These are phyloP conservation scores for Pluvianellus socialis DNA, from an alignment of 2,113 vertebrate species.

Conservation along the genomic window DNA sequence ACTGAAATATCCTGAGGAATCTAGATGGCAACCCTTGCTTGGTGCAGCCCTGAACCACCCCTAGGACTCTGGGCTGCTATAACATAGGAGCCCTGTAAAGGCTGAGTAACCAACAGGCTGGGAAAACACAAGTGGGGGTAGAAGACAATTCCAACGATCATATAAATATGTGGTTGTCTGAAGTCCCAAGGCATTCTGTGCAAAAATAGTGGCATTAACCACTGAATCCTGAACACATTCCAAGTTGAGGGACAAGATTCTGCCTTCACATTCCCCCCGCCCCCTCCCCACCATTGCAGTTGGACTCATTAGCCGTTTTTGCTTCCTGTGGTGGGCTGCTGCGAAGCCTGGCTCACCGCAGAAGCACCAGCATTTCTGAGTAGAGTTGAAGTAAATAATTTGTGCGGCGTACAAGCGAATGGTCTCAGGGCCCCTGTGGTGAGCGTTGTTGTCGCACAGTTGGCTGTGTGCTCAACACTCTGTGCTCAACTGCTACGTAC, in stretches of 20 bases:
- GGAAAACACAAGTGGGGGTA: background rate
- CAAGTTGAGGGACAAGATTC: background rate
- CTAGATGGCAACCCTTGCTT: background rate
- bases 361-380: background rate
- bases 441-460: accelerated
- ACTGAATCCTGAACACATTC: background rate
- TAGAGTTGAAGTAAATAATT: background rate
- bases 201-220: background rate
- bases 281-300: background rate
- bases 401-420: accelerated
- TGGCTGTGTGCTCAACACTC: accelerated
- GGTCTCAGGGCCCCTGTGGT: background rate
- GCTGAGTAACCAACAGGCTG: background rate
- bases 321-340: background rate
- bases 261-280: background rate
- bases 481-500: background rate
- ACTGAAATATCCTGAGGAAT: background rate
- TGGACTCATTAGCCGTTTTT: accelerated
- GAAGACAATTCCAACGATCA: background rate
- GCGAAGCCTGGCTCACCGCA: background rate
- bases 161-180: background rate
- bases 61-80: background rate
- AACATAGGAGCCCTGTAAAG: background rate
- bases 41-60: background rate
- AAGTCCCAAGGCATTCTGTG: background rate